These are phyloP conservation scores for Dendrolimus punctatus DNA, from an alignment of 1,140 invertebrate species.

Conservation along the genomic window DNA sequence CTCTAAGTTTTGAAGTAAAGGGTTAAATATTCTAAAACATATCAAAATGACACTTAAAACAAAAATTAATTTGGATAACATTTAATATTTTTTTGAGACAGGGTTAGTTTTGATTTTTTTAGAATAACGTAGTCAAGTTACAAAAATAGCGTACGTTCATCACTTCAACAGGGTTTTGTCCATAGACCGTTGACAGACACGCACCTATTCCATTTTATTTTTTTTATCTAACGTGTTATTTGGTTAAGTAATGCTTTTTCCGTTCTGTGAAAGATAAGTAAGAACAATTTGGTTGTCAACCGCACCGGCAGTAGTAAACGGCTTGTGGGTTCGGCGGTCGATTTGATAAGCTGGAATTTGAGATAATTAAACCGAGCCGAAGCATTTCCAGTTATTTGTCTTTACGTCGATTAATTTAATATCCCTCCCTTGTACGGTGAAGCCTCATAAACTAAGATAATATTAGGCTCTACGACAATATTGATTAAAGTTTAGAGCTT, in stretches of 20 bases:
- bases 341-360: slow-evolving; percentile 6
- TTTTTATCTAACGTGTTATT: background rate
- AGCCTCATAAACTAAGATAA: slow-evolving; percentile 3
- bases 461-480: background rate
- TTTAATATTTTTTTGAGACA: too few relatives aligned
- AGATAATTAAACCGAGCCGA: slow-evolving; percentile 5
- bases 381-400: slow-evolving; percentile 5
- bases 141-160: too few relatives aligned
- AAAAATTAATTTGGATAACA: too few relatives aligned
- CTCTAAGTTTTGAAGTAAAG: too few relatives aligned
- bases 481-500: too few relatives aligned
- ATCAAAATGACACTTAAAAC: too few relatives aligned
- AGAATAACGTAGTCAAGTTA: too few relatives aligned
- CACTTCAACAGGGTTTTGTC: too few relatives aligned
- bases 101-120: too few relatives aligned
- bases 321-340: slow-evolving; percentile 4
- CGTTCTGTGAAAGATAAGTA: background rate
- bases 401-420: slow-evolving; percentile 7
- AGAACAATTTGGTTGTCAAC: slow-evolving; percentile 1
- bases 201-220: too few relatives aligned
- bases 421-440: slow-evolving; percentile 1
- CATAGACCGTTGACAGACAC: too few relatives aligned
- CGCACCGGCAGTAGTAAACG: background rate
- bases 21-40: too few relatives aligned
- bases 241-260: slow-evolving; percentile 1